Evolutionary conservation across 2,888 invertebrate genomes (phyloP).

Genomic region (Phoenoteleia sp.): DNA sequence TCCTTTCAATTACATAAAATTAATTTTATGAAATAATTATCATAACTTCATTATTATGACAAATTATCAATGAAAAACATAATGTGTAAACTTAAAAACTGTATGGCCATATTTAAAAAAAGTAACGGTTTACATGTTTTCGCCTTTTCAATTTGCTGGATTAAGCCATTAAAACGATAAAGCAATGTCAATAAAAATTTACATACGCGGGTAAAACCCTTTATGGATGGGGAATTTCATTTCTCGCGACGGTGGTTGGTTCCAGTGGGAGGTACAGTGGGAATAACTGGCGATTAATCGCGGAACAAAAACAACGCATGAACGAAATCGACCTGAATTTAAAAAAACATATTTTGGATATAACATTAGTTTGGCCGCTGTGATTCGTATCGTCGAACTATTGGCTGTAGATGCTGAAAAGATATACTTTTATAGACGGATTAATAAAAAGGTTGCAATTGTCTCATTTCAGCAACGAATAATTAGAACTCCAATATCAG

Average conservation of each 20-base stretch:
- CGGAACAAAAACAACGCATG: slow-evolving; percentile 53
- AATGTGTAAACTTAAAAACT: no score
- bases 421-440: slow-evolving; percentile 11
- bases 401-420: slow-evolving; percentile 21
- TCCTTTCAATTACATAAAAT: no score
- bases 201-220: slow-evolving; percentile 50
- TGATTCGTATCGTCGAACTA: slow-evolving; percentile 33
- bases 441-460: slow-evolving; percentile 25
- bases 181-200: slow-evolving; percentile 65
- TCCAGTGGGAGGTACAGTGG: slow-evolving; percentile 34
- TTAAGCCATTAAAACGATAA: slow-evolving; percentile 58
- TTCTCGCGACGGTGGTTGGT: slow-evolving; percentile 41
- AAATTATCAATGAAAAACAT: no score
- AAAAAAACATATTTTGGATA: slow-evolving; percentile 50
- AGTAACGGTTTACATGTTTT: slow-evolving; percentile 26
- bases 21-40: no score
- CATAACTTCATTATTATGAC: no score
- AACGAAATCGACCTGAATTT: slow-evolving; percentile 32
- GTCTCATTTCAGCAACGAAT: background rate
- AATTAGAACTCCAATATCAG: slow-evolving; percentile 24
- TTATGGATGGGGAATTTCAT: slow-evolving; percentile 60
- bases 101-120: background rate
- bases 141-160: slow-evolving; percentile 46
- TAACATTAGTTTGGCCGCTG: slow-evolving; percentile 39
- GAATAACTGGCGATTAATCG: slow-evolving; percentile 66